phyloP scores from a whole-genome alignment of 2,888 invertebrate species.

The Cerceris rybyensis region DNA sequence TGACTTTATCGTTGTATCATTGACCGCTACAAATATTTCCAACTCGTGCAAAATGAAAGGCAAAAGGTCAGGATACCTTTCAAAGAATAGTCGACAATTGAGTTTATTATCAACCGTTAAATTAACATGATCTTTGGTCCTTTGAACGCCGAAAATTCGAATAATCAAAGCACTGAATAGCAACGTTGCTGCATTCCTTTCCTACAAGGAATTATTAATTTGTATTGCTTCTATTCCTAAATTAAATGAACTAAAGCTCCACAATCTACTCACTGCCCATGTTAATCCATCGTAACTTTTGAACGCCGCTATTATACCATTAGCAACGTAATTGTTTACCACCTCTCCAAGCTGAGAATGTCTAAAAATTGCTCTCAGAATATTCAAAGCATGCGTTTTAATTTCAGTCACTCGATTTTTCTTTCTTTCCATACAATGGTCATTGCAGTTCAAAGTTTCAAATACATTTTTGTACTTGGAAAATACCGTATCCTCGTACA shows the following conservation, averaged over 20 bases:
- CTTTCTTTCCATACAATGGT: neutral
- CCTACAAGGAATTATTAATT: constrained; percentile 81
- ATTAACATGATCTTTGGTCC: constrained; percentile 84
- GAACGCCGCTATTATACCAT: constrained; percentile 79
- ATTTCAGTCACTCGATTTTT: neutral
- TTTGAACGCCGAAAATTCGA: constrained; percentile 93
- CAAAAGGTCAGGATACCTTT: constrained; percentile 86
- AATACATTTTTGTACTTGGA: constrained; percentile 48
- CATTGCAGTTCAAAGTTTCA: constrained; percentile 43
- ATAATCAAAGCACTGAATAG: constrained; percentile 92
- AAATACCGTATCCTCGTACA: constrained; percentile 71
- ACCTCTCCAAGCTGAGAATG: constrained; percentile 86
- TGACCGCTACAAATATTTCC: constrained; percentile 70
- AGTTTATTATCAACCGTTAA: constrained; percentile 87
- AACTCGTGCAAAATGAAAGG: constrained; percentile 84
- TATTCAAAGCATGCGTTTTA: neutral
- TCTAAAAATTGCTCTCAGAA: too few relatives aligned
- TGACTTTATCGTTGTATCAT: constrained; percentile 83
- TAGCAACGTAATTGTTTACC: too few relatives aligned
- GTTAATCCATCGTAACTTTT: constrained; percentile 87
- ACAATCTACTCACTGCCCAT: constrained; percentile 87
- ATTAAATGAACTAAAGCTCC: constrained; percentile 14
- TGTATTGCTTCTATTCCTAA: neutral
- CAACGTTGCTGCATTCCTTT: constrained; percentile 93
- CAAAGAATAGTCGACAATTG: constrained; percentile 91